Conservation (phyloP, 2,113 vertebrate species). For the Tetrax tetrax region DNA sequence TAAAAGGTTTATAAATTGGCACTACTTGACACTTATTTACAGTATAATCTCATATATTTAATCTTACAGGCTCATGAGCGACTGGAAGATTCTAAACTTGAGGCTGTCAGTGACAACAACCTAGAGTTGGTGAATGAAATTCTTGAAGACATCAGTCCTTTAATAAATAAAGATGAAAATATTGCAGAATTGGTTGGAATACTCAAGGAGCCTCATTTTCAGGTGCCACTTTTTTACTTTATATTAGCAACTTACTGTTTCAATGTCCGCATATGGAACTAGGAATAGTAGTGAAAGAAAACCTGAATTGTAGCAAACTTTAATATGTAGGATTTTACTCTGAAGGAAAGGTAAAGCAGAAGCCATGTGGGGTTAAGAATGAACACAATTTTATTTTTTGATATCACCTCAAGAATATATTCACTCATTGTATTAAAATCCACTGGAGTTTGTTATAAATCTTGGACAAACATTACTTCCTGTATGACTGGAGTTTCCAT, state of each 20-base stretch:
- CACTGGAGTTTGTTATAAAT: background rate
- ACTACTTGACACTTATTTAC: background rate
- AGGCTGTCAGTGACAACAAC: slow-evolving; percentile 93
- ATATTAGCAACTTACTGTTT: background rate
- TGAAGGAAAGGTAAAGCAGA: background rate
- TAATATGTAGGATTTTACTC: background rate
- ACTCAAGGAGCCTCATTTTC: slow-evolving; percentile 94
- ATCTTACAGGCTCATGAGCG: slow-evolving; percentile 89
- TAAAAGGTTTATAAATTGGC: background rate
- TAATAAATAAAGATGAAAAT: slow-evolving; percentile 82
- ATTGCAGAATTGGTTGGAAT: slow-evolving; percentile 88
- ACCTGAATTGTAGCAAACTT: background rate
- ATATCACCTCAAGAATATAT: background rate
- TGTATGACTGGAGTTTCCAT: background rate
- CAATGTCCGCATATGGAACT: background rate
- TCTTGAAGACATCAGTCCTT: slow-evolving; percentile 88
- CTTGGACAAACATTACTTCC: background rate
- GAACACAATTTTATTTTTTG: background rate
- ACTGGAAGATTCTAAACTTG: slow-evolving; percentile 92
- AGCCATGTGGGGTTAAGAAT: background rate
- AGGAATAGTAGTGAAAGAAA: background rate
- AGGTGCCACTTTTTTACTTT: slow-evolving; percentile 76
- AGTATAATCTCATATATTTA: background rate
- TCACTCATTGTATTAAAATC: background rate
- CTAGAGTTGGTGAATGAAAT: slow-evolving; percentile 92